Evolutionary conservation across 2,888 invertebrate genomes (phyloP).

Genomic region (Pyrochroa serraticornis): DNA sequence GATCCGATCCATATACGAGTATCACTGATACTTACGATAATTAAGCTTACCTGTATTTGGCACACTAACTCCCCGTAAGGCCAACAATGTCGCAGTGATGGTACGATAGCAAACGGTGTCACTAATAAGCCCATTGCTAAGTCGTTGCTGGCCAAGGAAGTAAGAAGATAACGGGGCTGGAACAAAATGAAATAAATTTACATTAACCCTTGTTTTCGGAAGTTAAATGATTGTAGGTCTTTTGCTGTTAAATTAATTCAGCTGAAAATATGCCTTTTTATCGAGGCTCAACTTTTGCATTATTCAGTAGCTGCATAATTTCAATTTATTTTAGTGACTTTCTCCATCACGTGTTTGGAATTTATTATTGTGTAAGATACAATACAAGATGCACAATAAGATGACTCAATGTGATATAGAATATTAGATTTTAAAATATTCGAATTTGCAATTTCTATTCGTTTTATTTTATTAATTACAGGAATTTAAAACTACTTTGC

Average conservation of each 20-base stretch:
- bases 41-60: constrained; percentile 82
- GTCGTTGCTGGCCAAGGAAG: constrained; percentile 86
- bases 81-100: constrained; percentile 87
- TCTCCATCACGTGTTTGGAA: no score
- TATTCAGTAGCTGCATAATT: background rate
- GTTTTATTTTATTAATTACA: no score
- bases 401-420: no score
- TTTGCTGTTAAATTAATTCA: background rate
- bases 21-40: no score
- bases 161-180: constrained; percentile 85
- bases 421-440: no score
- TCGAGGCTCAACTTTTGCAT: background rate
- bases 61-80: constrained; percentile 89
- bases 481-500: no score
- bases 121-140: constrained; percentile 85
- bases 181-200: constrained; percentile 42
- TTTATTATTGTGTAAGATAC: background rate
- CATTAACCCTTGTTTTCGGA: background rate
- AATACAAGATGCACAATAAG: background rate
- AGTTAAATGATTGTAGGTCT: background rate
- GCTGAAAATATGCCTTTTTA: background rate
- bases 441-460: no score
- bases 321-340: background rate
- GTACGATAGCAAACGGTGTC: constrained; percentile 83
- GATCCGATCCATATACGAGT: no score